A percentile compares a stretch with the other conserved stretches of the same genome.
Conservation (phyloP, 2,113 vertebrate genomes). For the Cathartes aura region DNA sequence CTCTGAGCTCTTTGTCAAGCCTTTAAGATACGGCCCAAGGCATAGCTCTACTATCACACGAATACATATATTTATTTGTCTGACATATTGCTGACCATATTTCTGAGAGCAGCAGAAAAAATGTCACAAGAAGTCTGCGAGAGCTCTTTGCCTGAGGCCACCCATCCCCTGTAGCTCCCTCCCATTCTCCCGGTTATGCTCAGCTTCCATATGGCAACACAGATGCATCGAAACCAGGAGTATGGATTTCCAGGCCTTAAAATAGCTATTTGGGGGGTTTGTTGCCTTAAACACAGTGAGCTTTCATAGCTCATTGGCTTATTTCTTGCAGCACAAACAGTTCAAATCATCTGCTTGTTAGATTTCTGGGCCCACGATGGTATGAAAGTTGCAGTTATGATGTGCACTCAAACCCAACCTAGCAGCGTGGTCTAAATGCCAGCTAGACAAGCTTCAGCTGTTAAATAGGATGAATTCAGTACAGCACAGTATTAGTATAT, state of each 20-base stretch:
- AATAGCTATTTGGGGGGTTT: not conserved
- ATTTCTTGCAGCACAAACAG: not conserved
- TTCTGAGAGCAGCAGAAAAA: not conserved
- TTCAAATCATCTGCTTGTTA: not conserved
- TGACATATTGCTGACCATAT: not conserved
- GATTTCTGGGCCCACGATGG: not conserved
- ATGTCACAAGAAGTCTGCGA: not conserved
- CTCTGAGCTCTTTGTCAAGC: not conserved
- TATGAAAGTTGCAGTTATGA: not conserved
- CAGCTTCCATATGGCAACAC: not conserved
- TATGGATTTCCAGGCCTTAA: not conserved
- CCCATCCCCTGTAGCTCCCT: not conserved
- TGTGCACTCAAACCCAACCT: not conserved
- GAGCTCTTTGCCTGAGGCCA: not conserved
- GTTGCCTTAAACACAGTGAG: not conserved
- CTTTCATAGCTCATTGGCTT: not conserved
- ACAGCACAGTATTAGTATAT: not conserved
- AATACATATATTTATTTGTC: not conserved
- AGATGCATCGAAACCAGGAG: not conserved
- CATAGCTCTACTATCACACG: not conserved
- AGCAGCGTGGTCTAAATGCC: not conserved
- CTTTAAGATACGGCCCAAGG: not conserved
- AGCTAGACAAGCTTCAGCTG: not conserved
- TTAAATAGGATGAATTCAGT: not conserved
- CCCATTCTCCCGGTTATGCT: not conserved